Evolutionary conservation across 2,888 invertebrate genomes (phyloP).

Genomic region (Drosophila dives): DNA sequence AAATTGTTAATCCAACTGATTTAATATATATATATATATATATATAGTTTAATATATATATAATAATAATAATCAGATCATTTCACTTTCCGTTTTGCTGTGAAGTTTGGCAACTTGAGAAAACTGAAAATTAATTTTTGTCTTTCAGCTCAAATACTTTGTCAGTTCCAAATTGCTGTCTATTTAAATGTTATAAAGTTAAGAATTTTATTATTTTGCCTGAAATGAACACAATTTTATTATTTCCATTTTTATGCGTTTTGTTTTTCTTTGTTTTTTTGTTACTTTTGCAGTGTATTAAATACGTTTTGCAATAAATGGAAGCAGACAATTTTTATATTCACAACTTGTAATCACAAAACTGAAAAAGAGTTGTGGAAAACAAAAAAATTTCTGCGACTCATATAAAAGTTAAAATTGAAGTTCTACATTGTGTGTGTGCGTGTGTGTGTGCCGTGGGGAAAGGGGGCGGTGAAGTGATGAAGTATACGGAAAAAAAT

Average conservation of each 20-base stretch:
- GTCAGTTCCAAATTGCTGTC: neutral
- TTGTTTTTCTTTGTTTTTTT: neutral
- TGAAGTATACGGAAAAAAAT: conserved; percentile 43
- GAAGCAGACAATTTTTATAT: conserved; percentile 40
- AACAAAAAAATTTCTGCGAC: conserved; percentile 38
- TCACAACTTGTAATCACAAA: conserved; percentile 63
- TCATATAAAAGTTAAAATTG: conserved; percentile 70
- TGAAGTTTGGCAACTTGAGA: neutral
- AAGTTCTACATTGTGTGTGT: conserved; percentile 44
- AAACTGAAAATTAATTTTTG: neutral
- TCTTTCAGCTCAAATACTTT: neutral
- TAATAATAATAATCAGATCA: too few species aligned
- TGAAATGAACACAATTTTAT: neutral
- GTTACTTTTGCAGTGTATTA: conserved; percentile 7
- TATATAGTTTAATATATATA: too few species aligned
- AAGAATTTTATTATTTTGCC: neutral
- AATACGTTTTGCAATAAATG: conserved; percentile 55
- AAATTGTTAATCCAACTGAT: neutral
- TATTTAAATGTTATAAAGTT: neutral
- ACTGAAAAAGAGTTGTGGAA: conserved; percentile 33
- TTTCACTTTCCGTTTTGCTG: neutral
- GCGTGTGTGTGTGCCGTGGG: conserved; percentile 1
- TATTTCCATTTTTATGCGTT: neutral
- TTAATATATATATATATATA: neutral
- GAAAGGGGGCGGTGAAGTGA: neutral